phyloP scores from a whole-genome alignment of 1,140 invertebrate genomes.

The Drosophila tristis region DNA sequence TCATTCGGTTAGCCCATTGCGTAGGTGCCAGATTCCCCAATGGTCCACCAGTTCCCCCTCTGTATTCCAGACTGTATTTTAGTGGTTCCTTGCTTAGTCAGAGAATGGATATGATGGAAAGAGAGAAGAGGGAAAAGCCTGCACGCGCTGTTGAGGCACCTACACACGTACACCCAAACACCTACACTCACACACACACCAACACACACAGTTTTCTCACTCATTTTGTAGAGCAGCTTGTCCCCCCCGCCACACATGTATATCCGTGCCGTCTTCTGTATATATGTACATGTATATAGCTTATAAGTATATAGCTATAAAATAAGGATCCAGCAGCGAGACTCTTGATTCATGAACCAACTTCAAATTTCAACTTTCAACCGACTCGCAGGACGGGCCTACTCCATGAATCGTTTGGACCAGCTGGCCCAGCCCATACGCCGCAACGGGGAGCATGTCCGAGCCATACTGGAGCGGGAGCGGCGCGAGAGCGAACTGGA shows the following conservation, averaged over 20 bases:
- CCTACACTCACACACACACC: conserved; percentile 20
- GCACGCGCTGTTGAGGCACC: conserved; percentile 26
- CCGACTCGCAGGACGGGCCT: conserved; percentile 88
- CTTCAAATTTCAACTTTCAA: conserved; percentile 72
- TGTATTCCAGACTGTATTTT: conserved; percentile 10
- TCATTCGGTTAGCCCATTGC: conserved; percentile 44
- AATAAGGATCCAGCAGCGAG: conserved; percentile 34
- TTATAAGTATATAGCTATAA: conserved; percentile 39
- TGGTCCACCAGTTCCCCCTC: conserved; percentile 24
- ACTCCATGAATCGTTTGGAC: conserved; percentile 96
- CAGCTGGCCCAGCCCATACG: conserved; percentile 90
- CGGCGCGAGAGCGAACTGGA: conserved; percentile 74
- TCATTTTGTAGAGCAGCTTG: conserved; percentile 39
- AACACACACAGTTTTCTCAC: conserved; percentile 22
- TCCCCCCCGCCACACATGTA: conserved; percentile 8
- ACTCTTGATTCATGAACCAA: conserved; percentile 55
- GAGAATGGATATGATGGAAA: conserved; percentile 3
- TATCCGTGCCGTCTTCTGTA: conserved; percentile 33
- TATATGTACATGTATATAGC: conserved; percentile 19
- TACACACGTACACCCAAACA: conserved; percentile 26
- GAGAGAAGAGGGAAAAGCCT: conserved; percentile 19
- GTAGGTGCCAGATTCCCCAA: conserved; percentile 24
- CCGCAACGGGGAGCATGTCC: conserved; percentile 85
- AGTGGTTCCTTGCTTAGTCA: conserved; percentile 20
- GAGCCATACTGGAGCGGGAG: conserved; percentile 75